A percentile compares a stretch with the other conserved stretches of the same genome.
Evolutionary conservation across 37 sponge, comb jelly and placozoan species (phyloP).

Genomic region (Chondrosia reniformis): DNA sequence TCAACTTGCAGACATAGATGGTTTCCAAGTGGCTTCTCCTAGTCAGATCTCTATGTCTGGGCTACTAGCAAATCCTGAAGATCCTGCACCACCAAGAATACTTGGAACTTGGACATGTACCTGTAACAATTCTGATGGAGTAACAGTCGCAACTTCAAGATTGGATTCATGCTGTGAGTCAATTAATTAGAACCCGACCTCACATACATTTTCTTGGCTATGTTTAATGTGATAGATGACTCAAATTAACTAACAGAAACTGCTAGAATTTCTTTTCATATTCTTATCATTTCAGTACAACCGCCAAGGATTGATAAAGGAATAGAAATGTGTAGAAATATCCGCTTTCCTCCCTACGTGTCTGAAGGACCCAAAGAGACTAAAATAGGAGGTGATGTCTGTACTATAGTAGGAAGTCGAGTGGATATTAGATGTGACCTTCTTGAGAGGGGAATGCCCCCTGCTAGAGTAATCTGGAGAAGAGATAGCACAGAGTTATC

Average conservation of each 20-base stretch:
- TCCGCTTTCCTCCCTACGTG: neutral
- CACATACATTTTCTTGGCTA: no score
- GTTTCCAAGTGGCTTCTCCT: no score
- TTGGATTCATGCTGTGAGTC: slow-evolving; percentile 6
- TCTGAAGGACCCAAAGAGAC: neutral
- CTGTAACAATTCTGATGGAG: slow-evolving; percentile 5
- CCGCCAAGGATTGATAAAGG: slow-evolving; percentile 16
- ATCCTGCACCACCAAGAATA: neutral
- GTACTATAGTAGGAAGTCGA: neutral
- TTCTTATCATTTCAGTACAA: neutral
- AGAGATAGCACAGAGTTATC: neutral
- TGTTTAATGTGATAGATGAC: no score
- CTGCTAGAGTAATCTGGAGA: neutral
- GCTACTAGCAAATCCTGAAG: neutral
- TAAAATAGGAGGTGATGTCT: slow-evolving; percentile 11
- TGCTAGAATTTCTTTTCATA: neutral
- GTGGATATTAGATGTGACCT: neutral
- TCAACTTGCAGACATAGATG: neutral
- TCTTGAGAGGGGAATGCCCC: neutral
- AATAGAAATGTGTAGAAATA: neutral
- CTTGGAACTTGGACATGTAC: slow-evolving; percentile 5
- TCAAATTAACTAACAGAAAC: no score
- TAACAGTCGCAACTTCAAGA: neutral
- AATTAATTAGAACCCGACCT: no score
- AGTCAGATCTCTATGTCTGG: neutral